Conservation (phyloP, 2,888 invertebrate species). For the Tetramorium bicarinatum region DNA sequence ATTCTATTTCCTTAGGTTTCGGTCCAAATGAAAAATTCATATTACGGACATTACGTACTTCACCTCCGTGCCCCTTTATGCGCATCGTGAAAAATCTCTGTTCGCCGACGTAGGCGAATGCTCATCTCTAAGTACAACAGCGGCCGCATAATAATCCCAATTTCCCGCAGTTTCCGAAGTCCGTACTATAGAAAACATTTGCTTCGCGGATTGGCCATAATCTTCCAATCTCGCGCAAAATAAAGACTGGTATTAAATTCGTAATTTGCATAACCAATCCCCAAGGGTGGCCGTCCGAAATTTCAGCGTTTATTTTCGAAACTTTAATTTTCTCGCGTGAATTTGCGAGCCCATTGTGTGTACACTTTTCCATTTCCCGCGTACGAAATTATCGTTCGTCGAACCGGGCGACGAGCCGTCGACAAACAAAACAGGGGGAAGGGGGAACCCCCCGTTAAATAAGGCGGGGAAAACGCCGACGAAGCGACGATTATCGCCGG, state of each 20-base stretch:
- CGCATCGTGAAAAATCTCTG: not conserved
- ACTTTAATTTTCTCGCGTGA: not conserved
- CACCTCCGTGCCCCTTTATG: not conserved
- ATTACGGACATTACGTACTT: constrained; percentile 13
- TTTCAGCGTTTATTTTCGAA: not conserved
- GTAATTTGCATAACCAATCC: not conserved
- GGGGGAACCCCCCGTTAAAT: constrained; percentile 22
- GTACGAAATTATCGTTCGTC: constrained; percentile 8
- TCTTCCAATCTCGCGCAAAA: not conserved
- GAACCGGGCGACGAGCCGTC: not conserved
- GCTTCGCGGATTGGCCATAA: not conserved
- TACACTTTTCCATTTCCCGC: not conserved
- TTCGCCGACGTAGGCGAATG: not conserved
- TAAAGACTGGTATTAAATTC: not conserved
- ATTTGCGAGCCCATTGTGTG: not conserved
- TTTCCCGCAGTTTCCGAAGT: not conserved
- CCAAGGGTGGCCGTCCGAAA: too few relatives aligned
- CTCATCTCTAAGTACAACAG: not conserved
- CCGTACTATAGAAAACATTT: not conserved
- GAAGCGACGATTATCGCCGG: constrained; percentile 50
- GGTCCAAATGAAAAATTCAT: constrained; percentile 40
- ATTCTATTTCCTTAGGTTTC: constrained; percentile 10
- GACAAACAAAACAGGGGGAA: constrained; percentile 31
- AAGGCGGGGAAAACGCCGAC: constrained; percentile 37
- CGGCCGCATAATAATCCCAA: not conserved